Evolutionary conservation across 2,113 vertebrate genomes (phyloP).

Genomic region (Laterallus jamaicensis): DNA sequence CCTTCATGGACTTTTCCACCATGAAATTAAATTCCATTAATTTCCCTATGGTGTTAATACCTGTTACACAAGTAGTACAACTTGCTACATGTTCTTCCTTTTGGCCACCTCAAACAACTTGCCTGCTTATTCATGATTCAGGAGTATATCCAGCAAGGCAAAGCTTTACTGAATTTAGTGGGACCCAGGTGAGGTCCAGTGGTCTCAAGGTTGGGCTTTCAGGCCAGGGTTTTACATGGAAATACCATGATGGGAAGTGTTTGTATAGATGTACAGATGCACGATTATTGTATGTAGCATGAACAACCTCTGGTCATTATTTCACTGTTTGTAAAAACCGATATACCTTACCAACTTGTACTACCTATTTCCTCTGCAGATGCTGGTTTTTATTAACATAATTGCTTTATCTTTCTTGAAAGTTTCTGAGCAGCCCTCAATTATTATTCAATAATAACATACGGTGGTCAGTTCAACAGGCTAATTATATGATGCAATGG

Average conservation of each 20-base stretch:
- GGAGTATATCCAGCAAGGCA: not conserved
- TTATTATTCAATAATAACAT: constrained; percentile 62
- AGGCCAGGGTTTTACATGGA: not conserved
- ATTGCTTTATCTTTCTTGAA: constrained; percentile 57
- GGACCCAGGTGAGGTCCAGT: not conserved
- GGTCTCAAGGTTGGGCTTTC: not conserved
- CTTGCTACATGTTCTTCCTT: fast-evolving
- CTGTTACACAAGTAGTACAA: not conserved
- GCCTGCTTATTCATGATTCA: not conserved
- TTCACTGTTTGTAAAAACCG: not conserved
- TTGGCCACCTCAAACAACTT: not conserved
- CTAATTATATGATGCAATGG: constrained; percentile 60
- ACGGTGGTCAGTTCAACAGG: constrained; percentile 61
- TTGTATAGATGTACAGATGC: not conserved
- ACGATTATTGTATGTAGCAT: not conserved
- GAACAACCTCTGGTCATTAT: not conserved
- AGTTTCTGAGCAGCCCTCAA: constrained; percentile 52
- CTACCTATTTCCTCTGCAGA: not conserved
- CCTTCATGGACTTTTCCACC: not conserved
- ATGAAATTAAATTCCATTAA: not conserved
- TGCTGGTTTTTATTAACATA: constrained; percentile 25
- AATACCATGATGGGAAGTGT: not conserved
- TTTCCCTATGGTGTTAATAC: not conserved
- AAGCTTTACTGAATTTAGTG: not conserved
- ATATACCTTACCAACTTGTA: not conserved